phyloP scores from a whole-genome alignment of 2,113 vertebrate species.

The Scolopax mira region DNA sequence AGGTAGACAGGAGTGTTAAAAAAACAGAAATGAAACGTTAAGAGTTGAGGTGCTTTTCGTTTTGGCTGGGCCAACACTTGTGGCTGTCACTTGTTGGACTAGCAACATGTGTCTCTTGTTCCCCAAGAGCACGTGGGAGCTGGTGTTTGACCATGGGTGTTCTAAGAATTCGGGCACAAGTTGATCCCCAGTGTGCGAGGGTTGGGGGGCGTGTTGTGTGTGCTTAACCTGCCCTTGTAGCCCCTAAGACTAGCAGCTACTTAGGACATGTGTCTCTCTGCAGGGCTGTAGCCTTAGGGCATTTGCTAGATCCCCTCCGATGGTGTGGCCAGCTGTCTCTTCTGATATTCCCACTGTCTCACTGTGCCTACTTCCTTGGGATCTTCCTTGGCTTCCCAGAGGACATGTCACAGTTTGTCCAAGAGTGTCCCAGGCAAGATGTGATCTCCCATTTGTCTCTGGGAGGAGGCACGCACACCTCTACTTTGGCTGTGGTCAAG shows the following conservation, averaged over 20 bases:
- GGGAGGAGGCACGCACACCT: neutral
- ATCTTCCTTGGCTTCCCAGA: neutral
- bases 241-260: neutral
- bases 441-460: neutral
- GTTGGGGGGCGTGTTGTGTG: too few species aligned
- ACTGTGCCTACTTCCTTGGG: neutral
- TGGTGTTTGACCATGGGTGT: neutral
- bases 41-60: neutral
- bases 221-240: neutral
- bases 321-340: neutral
- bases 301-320: neutral
- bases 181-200: accelerated
- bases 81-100: neutral
- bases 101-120: neutral
- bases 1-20: neutral
- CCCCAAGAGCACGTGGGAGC: neutral
- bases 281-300: neutral
- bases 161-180: neutral
- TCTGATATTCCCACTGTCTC: neutral
- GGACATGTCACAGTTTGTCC: neutral
- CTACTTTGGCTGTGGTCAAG: neutral
- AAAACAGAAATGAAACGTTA: neutral
- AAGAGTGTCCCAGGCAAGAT: neutral
- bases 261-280: accelerated
- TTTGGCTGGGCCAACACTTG: neutral